Conservation (phyloP, 2,888 invertebrate genomes). For the Rhodophaea formosa region DNA sequence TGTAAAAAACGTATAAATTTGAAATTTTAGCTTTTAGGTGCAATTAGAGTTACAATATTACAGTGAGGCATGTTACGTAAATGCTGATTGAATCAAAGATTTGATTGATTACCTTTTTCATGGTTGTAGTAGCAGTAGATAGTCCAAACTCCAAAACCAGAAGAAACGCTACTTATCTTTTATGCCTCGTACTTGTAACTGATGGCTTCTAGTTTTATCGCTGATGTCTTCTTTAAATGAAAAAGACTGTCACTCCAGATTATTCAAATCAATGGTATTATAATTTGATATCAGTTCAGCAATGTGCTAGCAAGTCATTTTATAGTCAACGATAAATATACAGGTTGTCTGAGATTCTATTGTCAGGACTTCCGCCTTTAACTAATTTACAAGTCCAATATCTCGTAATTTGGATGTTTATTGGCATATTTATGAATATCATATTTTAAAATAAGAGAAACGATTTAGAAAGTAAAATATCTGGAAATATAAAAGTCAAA, state of each 20-base stretch:
- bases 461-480: slow-evolving; percentile 6
- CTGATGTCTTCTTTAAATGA: not conserved
- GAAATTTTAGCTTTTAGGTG: not conserved
- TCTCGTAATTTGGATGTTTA: slow-evolving; percentile 8
- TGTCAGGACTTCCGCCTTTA: slow-evolving; percentile 8
- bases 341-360: slow-evolving; percentile 11
- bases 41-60: not conserved
- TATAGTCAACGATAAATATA: slow-evolving; percentile 1
- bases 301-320: not conserved
- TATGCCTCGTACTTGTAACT: not conserved
- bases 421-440: slow-evolving; percentile 10
- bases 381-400: slow-evolving; percentile 9
- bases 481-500: not conserved
- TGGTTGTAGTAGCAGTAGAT: not conserved
- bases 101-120: not conserved
- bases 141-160: not conserved
- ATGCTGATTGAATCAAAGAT: not conserved
- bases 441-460: slow-evolving; percentile 1
- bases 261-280: not conserved
- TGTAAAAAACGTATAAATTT: not conserved
- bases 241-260: not conserved
- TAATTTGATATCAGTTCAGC: not conserved
- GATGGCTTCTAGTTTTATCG: not conserved
- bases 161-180: not conserved
- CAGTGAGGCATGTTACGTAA: not conserved